Evolutionary conservation across 2,888 invertebrate species (phyloP), one percentile per base, ranked within the genome.

Genomic region (Oxyteleia sp.): DNA sequence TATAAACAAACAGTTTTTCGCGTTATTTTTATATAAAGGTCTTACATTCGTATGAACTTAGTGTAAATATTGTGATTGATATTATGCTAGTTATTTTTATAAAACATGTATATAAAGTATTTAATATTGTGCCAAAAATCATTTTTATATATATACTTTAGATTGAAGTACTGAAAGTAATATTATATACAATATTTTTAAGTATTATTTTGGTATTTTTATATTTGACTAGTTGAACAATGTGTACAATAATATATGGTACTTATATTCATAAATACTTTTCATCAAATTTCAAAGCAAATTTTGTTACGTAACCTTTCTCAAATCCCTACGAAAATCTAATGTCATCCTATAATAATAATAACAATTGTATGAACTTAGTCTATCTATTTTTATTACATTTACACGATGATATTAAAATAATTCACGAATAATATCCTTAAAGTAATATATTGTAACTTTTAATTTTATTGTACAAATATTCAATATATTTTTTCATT

Each of bases 191-290:
- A 32, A 32, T 32, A 32, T 32, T 32, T 32, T 8, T 8, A 32
- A 32, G 32, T 32, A 32, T 32, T 32, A 32, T 32, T 32, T 32
- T 32, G 32, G 8, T 41, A 15, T 41, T 41, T 41, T 41, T 41
- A 13, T 15, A 41, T 41, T 13, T 13, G 4, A 13, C 13, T 4
- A 41, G 15, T 45, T 45, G 10, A 18, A 18, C 18, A 15, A 41
- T 13, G 2, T 41, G 15, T 41, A 41, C n/a, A 32, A 32, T 7
- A 32, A 5, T 41, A 13, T 41, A 41, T 13, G 15, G 13, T 41
- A 41, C 41, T 41, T 15, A 41, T 3, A 15, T 43, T 43, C 15
- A n/a, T 43, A 13, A n/a, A 4, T 13, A 15, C 43, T n/a, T 43
- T 43, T n/a, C n/a, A 15, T 43, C 8, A 43, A 15, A 43, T 15